phyloP scores from a whole-genome alignment of 2,113 vertebrate genomes.

The Micronycteris hirsuta region DNA sequence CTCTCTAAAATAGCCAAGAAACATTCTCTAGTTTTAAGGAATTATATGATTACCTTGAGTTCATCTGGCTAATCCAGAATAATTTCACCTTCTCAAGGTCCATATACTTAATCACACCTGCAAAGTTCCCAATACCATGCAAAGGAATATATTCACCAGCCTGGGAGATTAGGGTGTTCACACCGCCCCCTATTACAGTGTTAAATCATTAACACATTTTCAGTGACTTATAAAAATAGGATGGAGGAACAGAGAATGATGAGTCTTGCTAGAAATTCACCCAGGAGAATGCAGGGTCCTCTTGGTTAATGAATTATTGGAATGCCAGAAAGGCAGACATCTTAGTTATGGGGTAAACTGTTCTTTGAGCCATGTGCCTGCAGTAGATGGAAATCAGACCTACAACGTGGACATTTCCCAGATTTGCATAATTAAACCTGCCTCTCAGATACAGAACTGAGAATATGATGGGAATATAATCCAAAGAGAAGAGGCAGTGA shows the following conservation, averaged over 20 bases:
- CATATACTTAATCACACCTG: neutral
- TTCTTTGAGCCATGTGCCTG: neutral
- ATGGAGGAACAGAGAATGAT: too few species aligned
- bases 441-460: neutral
- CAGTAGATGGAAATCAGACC: neutral
- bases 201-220: neutral
- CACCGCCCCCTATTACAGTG: neutral
- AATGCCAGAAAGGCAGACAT: too few species aligned
- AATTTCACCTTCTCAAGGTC: neutral
- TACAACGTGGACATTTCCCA: neutral
- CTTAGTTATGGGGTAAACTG: neutral
- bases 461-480: fast-evolving
- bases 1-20: neutral
- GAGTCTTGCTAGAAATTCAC: too few species aligned
- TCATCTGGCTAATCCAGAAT: neutral
- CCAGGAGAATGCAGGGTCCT: too few species aligned
- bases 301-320: too few species aligned
- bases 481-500: neutral
- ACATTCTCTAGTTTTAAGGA: neutral
- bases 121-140: neutral
- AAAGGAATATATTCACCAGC: neutral
- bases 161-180: neutral
- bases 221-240: neutral
- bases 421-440: neutral
- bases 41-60: neutral